Conservation (phyloP, 2,888 invertebrate species). For the Bugula neritina region DNA sequence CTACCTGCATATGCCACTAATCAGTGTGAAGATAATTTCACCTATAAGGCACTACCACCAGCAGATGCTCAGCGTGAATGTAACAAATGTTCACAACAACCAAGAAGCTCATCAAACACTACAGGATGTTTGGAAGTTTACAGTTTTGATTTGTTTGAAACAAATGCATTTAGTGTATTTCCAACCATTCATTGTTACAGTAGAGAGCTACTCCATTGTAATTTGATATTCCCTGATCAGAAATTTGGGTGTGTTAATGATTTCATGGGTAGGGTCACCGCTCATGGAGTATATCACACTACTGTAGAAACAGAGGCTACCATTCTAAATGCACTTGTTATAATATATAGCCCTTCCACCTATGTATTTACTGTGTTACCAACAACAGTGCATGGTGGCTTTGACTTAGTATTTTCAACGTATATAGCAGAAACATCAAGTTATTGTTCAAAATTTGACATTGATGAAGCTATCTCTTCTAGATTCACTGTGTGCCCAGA, state of each 20-base stretch:
- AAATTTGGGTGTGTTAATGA: background rate
- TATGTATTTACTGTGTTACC: background rate
- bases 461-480: background rate
- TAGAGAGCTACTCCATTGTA: background rate
- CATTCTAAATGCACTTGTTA: background rate
- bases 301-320: background rate
- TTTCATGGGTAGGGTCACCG: background rate
- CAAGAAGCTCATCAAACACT: background rate
- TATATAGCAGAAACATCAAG: background rate
- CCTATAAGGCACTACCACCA: background rate
- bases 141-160: background rate
- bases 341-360: background rate
- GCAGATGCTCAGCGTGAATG: background rate
- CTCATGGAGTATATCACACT: background rate
- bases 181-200: slow-evolving; percentile 4
- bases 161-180: background rate
- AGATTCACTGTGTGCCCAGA: background rate
- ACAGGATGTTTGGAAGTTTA: background rate
- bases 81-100: background rate
- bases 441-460: background rate
- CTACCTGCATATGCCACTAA: background rate
- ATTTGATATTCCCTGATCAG: background rate
- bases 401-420: slow-evolving; percentile 16
- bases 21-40: background rate
- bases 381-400: background rate